Conservation (phyloP, 2,113 vertebrate species). For the Ploceus nigricollis region DNA sequence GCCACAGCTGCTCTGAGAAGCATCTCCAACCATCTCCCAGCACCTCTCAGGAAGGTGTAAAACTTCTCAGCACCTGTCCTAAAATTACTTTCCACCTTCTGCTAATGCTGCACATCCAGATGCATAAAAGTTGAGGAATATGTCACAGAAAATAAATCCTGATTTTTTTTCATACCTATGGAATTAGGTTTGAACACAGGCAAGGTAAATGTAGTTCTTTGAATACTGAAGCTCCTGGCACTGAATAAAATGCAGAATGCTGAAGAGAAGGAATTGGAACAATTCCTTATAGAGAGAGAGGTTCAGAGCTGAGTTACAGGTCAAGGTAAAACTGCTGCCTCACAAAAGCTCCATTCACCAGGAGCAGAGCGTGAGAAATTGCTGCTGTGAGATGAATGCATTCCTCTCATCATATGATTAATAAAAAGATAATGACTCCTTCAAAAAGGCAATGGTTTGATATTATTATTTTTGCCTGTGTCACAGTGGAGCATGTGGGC, state of each 20-base stretch:
- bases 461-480: background rate
- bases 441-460: background rate
- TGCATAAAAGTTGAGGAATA: accelerated
- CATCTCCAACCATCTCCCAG: no score
- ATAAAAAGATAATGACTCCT: background rate
- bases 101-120: background rate
- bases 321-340: background rate
- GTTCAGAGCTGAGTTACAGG: background rate
- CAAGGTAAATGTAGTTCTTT: background rate
- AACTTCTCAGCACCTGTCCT: accelerated
- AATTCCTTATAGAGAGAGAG: background rate
- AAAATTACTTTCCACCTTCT: background rate
- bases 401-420: background rate
- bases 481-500: background rate
- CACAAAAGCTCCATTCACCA: background rate
- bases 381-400: background rate
- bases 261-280: background rate
- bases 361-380: background rate
- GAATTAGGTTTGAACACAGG: background rate
- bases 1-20: background rate
- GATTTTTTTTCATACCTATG: accelerated
- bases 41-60: no score
- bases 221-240: background rate
- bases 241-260: background rate
- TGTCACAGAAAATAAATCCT: accelerated